Base-by-base conservation (phyloP, 2,888 invertebrate species). In the Mechanitis messenoides region DNA sequence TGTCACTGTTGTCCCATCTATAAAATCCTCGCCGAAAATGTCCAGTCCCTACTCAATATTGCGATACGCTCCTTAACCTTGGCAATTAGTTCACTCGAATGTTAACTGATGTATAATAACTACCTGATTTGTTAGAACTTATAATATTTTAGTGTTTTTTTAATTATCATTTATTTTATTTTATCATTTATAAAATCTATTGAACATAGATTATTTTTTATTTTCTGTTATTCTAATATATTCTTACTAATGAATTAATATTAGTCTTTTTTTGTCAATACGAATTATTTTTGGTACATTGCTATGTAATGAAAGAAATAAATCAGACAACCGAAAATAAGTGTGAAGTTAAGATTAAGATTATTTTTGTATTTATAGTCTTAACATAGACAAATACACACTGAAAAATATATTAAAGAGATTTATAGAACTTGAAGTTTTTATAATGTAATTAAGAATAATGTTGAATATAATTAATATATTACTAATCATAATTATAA, bases 1-100 rank as follows among this genome's bases (percentile, higher is more conserved):
- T 72, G 74, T 76, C 77, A 77, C 74, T 80, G 77, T 79, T 78
- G 81, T 74, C 75, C 80, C 77, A 71, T 74, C 79, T 77, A 83
- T 85, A 85, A 85, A 85, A 83, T 74, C 77, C 71, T 74, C 65
- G 65, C 69, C 73, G 72, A 70, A 69, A 72, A 71, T 72, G 69
- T 68, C 66, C 62, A 71, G 67, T 68, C 64, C 57, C 61, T 28
- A 47, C 56, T 57, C 58, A 60, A 61, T 55, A 58, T 60, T 45
- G 53, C 56, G 46, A 61, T 65, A 59, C 47, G 56, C 59, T 63
- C 60, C 58, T 28, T 47, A 28, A 63, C 53, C 53, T 53, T 28
- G 33, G 45, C 58, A 53, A 58, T 58, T 45, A 58, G 20, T 33
- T 20, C 4, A 45, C 50, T 50, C 31, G 3, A 7, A 50, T 47